Evolutionary conservation across 2,113 vertebrate genomes (phyloP), one percentile per base, ranked within the genome.

Genomic region (Sander lucioperca): DNA sequence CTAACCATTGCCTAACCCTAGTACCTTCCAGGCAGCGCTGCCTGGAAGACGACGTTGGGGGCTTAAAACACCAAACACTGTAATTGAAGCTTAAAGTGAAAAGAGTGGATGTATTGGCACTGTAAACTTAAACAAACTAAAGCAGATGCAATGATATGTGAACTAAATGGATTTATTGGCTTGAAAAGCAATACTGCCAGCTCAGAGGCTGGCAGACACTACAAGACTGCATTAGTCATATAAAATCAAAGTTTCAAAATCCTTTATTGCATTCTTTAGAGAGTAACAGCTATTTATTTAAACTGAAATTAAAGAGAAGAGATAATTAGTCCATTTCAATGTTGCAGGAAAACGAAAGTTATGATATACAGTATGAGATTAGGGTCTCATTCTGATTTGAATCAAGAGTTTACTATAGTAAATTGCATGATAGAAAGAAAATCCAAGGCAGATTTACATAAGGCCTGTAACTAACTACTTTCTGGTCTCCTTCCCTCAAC

Each of bases 161-260:
- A 76, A 50, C 75, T 88, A 83, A 90, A 93, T 89, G 84, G 82
- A 89, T 88, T 33, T 73, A 70, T 79, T 89, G 87, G 88, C 85
- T 81, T 68, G 56, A 87, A 80, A 87, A 73, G 51, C 74, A 73
- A 65, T 25, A 51, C 82, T 86, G 65, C 74, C 73, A 64, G 56
- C 77, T 66, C 71, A 69, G 43, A 70, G 56, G 47, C 83, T 88
- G 89, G 79, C 86, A 88, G 63, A 74, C 70, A 45, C 61, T 30
- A 33, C 6, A 4, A 69, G 43, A 56, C 85, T 53, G 86, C 83
- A 85, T 90, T 79, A 90, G 61, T 90, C 82, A 80, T 65, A 77
- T 69, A 73, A 78, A 78, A 83, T 54, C 71, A 77, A 53, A 19
- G 65, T 57, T 83, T 87, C 83, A 43, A 83, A 80, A 61, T 70